A percentile compares a stretch with the other conserved stretches of the same genome.
These are phyloP conservation scores for Acanthosepion pharaonis DNA, from an alignment of 2,888 invertebrate genomes.

Conservation along the genomic window DNA sequence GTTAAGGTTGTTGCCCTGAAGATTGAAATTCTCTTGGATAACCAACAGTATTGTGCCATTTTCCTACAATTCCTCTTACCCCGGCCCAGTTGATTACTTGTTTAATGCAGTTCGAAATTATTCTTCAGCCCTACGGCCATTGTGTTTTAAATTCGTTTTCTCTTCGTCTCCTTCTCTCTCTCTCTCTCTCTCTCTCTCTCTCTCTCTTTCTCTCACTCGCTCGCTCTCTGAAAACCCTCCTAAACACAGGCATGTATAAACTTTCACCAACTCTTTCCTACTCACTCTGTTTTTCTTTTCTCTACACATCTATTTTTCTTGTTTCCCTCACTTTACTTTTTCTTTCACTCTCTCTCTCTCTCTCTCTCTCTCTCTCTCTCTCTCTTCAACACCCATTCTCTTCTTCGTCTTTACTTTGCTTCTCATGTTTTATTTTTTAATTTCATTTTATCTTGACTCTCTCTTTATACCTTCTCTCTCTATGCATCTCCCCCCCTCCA, in stretches of 20 bases:
- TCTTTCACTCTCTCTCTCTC: too few relatives aligned
- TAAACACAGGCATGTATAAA: too few relatives aligned
- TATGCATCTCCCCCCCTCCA: too few relatives aligned
- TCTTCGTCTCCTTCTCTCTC: neutral
- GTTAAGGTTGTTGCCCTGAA: neutral
- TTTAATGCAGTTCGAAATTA: slow-evolving; percentile 16
- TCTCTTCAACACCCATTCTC: too few relatives aligned
- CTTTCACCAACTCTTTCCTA: neutral
- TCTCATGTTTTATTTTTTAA: too few relatives aligned
- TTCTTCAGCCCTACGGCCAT: neutral
- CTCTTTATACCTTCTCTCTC: too few relatives aligned
- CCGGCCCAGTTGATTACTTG: neutral
- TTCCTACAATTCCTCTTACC: neutral
- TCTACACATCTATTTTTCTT: neutral
- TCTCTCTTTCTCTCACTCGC: neutral
- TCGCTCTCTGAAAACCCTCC: neutral
- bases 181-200: neutral
- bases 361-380: too few relatives aligned
- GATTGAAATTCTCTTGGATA: neutral
- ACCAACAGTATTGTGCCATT: neutral
- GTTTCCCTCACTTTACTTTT: too few relatives aligned
- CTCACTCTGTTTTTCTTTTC: neutral
- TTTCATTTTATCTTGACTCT: too few relatives aligned
- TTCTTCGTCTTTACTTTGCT: too few relatives aligned
- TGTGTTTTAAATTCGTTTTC: neutral